A percentile compares a stretch with the other conserved stretches of the same genome.
phyloP scores from a whole-genome alignment of 2,113 vertebrate species.

The Helogale parvula region DNA sequence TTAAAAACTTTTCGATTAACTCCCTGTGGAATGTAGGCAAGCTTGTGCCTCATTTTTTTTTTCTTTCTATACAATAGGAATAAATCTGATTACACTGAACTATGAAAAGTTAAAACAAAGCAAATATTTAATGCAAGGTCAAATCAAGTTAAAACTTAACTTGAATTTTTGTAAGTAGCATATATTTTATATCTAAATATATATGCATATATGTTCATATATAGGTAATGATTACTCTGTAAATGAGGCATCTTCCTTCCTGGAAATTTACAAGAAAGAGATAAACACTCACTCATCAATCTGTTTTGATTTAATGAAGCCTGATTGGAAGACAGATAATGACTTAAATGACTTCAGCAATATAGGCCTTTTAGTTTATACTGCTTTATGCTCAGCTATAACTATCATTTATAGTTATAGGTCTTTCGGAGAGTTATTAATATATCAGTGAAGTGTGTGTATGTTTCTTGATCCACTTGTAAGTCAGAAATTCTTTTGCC shows the following conservation, averaged over 20 bases:
- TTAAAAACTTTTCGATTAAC: neutral
- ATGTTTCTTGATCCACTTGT: conserved; percentile 14
- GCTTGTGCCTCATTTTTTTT: neutral
- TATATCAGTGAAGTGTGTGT: neutral
- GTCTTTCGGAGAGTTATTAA: conserved; percentile 17
- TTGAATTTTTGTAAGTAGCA: conserved; percentile 51
- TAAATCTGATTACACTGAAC: neutral
- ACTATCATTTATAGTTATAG: neutral
- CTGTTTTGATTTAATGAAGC: conserved; percentile 62
- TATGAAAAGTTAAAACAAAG: neutral
- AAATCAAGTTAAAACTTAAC: conserved; percentile 54
- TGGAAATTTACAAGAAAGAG: conserved; percentile 48
- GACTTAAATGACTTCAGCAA: conserved; percentile 40
- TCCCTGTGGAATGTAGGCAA: neutral
- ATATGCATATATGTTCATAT: neutral
- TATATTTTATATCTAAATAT: neutral
- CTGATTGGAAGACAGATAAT: conserved; percentile 52
- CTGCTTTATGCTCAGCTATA: neutral
- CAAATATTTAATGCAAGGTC: conserved; percentile 10
- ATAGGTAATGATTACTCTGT: conserved; percentile 47
- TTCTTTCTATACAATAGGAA: neutral
- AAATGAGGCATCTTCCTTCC: conserved; percentile 57
- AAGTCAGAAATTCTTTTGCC: conserved; percentile 37
- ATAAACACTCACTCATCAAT: conserved; percentile 71
- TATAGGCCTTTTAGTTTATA: neutral